Evolutionary conservation across 1,140 invertebrate species (phyloP), one percentile per base, ranked within the genome.

Genomic region (Theocolax elegans): DNA sequence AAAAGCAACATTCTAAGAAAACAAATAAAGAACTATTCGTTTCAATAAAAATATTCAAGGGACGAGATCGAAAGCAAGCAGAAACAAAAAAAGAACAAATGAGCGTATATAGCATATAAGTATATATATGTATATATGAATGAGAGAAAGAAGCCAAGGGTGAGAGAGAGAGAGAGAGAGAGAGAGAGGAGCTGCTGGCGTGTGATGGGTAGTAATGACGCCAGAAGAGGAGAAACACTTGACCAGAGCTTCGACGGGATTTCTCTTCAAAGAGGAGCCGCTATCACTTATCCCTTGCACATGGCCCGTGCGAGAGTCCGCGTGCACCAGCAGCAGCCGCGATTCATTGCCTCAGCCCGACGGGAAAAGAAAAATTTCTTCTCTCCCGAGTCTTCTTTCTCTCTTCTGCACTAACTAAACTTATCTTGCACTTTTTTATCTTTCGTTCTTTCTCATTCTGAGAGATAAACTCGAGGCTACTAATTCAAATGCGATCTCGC

Each of bases 201-300:
- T 48, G 35, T 69, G 38, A 54, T 62, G 38, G 67, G 17, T 40
- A 35, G 44, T 63, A 69, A 49, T 69, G 58, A 58, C 54, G 63
- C 51, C 60, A 35, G 46, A 68, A 51, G 64, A 64, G 51, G 60
- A 67, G 59, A 75, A 74, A 67, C 77, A 81, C 80, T 81, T 77
- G 78, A 81, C 68, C 72, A 72, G 60, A 74, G 64, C 49, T 70
- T 76, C 59, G 59, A 72, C 54, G 58, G 56, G 70, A 62, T 60
- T 51, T 62, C 64, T 71, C 72, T 66, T 79, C 72, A 79, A 81
- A 79, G 76, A 69, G 29, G 19, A 56, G 70, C 78, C 81, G 81
- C 81, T 82, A 83, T 81, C 80, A 76, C 56, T 77, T 76, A 76
- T 75, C 62, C 74, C 35, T 53, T 58, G 75, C 81, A 81, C 81